These are phyloP conservation scores for Carassius gibelio DNA, from an alignment of 2,113 vertebrate genomes.

Conservation along the genomic window DNA sequence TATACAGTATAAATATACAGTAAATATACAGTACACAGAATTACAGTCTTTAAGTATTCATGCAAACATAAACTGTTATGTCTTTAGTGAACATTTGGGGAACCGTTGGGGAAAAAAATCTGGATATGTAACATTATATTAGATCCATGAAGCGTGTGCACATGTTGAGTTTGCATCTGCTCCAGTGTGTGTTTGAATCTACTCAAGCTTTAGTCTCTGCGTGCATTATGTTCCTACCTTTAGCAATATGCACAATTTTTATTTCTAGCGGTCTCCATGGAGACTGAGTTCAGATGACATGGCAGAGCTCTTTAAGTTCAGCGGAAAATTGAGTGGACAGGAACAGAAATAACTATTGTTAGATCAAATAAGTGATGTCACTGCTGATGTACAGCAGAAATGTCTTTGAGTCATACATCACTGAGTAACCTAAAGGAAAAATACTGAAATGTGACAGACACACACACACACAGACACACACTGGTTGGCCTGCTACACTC, in stretches of 20 bases:
- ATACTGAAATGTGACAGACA: not conserved
- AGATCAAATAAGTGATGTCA: not conserved
- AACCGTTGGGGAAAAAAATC: too few relatives aligned
- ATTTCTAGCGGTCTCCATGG: constrained; percentile 39
- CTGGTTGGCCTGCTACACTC: not conserved
- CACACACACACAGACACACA: too few relatives aligned
- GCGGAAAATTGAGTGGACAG: constrained; percentile 39
- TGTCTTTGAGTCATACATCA: not conserved
- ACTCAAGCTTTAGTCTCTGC: not conserved
- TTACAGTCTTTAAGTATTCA: too few relatives aligned
- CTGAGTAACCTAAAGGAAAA: not conserved
- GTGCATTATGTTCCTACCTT: not conserved
- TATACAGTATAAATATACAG: too few relatives aligned
- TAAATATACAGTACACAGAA: too few relatives aligned
- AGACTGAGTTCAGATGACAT: constrained; percentile 46
- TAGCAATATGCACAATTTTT: constrained; percentile 4
- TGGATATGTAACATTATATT: too few relatives aligned
- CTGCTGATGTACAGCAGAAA: not conserved
- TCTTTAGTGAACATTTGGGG: too few relatives aligned
- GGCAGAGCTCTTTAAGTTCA: constrained; percentile 14
- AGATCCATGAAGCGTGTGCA: not conserved
- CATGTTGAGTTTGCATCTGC: not conserved
- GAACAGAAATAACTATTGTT: constrained; percentile 41
- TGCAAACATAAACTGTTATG: too few relatives aligned
- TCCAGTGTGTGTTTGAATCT: not conserved